phyloP scores from a whole-genome alignment of 37 sponge, comb jelly and placozoan genomes.

The Spongia lamella region DNA sequence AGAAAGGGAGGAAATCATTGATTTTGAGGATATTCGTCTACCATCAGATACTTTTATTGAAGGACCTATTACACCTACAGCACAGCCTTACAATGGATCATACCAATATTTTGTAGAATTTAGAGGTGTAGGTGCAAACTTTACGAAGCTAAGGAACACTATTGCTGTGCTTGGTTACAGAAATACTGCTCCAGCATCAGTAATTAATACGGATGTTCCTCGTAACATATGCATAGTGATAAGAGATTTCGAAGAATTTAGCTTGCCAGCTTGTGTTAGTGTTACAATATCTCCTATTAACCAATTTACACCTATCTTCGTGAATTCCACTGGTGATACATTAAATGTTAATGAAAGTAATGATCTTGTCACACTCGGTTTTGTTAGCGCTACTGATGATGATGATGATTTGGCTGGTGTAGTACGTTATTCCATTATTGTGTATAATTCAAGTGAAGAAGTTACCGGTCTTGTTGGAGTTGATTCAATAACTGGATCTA shows the following conservation, averaged over 20 bases:
- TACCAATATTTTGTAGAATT: slow-evolving; percentile 51
- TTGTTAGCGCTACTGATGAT: slow-evolving; percentile 25
- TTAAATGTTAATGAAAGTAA: slow-evolving; percentile 12
- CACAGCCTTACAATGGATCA: slow-evolving; percentile 2
- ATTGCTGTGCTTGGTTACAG: slow-evolving; percentile 54
- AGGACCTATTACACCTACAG: slow-evolving; percentile 32
- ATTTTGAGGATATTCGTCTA: slow-evolving; percentile 30
- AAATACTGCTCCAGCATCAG: slow-evolving; percentile 38
- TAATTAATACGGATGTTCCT: slow-evolving; percentile 33
- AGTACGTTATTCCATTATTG: no score
- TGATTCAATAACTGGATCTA: slow-evolving; percentile 19
- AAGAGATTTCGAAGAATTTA: slow-evolving; percentile 33
- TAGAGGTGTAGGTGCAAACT: slow-evolving; percentile 19
- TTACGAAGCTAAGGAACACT: slow-evolving; percentile 16
- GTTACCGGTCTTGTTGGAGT: slow-evolving; percentile 18
- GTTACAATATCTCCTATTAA: slow-evolving; percentile 64
- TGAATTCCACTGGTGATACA: background rate
- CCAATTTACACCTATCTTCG: slow-evolving; percentile 43
- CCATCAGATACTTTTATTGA: slow-evolving; percentile 30
- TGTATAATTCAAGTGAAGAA: slow-evolving; percentile 15
- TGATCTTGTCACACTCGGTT: slow-evolving; percentile 23
- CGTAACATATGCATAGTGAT: slow-evolving; percentile 53
- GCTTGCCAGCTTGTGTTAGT: slow-evolving; percentile 57
- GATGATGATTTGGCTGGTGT: slow-evolving; percentile 25
- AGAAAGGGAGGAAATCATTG: slow-evolving; percentile 44